A percentile compares a stretch with the other conserved stretches of the same genome.
These are phyloP conservation scores for Slavum lentiscoides DNA, from an alignment of 2,888 invertebrate species.

Conservation along the genomic window DNA sequence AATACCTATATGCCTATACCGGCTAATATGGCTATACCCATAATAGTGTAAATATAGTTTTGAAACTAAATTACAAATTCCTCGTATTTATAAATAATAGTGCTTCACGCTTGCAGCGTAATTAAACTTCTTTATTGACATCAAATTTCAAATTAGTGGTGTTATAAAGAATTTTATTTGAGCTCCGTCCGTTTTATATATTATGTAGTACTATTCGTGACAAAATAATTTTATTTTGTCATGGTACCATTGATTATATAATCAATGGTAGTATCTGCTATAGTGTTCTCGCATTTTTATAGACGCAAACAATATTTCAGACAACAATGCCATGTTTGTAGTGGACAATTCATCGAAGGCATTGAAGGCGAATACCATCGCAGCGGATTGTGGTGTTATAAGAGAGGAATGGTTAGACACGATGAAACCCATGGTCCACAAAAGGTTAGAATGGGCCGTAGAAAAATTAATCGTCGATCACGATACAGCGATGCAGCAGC, in stretches of 20 bases:
- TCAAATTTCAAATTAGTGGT: too few species aligned
- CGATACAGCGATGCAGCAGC: background rate
- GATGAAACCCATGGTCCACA: slow-evolving; percentile 27
- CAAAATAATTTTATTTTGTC: too few species aligned
- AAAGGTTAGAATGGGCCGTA: slow-evolving; percentile 22
- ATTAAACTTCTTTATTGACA: too few species aligned
- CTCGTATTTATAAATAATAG: background rate
- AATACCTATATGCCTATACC: too few species aligned
- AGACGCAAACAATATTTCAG: background rate
- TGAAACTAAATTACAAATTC: background rate
- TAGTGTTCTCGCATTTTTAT: too few species aligned
- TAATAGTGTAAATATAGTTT: background rate
- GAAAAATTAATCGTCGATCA: slow-evolving; percentile 12
- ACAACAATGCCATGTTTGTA: background rate
- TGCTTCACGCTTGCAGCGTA: too few species aligned
- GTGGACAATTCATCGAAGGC: background rate
- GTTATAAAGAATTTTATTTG: too few species aligned
- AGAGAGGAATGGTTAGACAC: slow-evolving; percentile 11
- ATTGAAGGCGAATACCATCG: background rate
- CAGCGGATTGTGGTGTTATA: background rate
- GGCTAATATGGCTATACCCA: too few species aligned
- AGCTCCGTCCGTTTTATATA: too few species aligned
- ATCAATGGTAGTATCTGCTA: too few species aligned
- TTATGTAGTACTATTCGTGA: too few species aligned
- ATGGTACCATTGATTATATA: too few species aligned